phyloP scores from a whole-genome alignment of 2,888 invertebrate genomes.

The Diploptera punctata region DNA sequence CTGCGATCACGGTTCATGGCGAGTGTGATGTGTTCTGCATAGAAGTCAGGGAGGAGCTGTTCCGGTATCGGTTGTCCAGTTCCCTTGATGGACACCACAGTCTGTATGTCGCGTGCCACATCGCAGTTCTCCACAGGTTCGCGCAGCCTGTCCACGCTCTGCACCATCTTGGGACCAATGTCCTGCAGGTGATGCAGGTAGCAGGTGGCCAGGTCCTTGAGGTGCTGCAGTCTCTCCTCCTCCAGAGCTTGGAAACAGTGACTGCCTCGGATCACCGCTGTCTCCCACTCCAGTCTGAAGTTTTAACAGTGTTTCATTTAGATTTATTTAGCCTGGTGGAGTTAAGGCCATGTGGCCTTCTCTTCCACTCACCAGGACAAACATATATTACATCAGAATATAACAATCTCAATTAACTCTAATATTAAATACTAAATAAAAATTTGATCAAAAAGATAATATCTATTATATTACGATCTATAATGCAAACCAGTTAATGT shows the following conservation, averaged over 20 bases:
- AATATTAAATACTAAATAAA: too few species aligned
- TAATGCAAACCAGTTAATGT: too few species aligned
- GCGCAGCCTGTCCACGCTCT: constrained; percentile 74
- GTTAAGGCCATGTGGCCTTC: too few species aligned
- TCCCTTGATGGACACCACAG: constrained; percentile 66
- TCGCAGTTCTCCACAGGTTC: constrained; percentile 67
- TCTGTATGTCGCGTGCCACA: constrained; percentile 69
- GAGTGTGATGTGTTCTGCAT: constrained; percentile 92
- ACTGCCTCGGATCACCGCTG: constrained; percentile 85
- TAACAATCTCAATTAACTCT: too few species aligned
- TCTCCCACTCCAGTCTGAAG: constrained; percentile 92
- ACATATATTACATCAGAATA: too few species aligned
- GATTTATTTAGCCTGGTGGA: too few species aligned
- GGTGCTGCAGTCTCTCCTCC: constrained; percentile 83
- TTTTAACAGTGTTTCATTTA: too few species aligned
- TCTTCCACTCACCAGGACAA: too few species aligned
- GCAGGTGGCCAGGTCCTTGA: constrained; percentile 70
- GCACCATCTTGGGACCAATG: constrained; percentile 77
- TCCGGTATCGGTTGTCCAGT: constrained; percentile 74
- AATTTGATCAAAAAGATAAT: too few species aligned
- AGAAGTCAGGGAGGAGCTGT: constrained; percentile 91
- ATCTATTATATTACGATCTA: too few species aligned
- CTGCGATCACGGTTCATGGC: constrained; percentile 92
- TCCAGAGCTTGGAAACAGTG: constrained; percentile 87
- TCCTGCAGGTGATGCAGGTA: constrained; percentile 66